Conservation (phyloP, 2,888 invertebrate species). For the Acleris literana region DNA sequence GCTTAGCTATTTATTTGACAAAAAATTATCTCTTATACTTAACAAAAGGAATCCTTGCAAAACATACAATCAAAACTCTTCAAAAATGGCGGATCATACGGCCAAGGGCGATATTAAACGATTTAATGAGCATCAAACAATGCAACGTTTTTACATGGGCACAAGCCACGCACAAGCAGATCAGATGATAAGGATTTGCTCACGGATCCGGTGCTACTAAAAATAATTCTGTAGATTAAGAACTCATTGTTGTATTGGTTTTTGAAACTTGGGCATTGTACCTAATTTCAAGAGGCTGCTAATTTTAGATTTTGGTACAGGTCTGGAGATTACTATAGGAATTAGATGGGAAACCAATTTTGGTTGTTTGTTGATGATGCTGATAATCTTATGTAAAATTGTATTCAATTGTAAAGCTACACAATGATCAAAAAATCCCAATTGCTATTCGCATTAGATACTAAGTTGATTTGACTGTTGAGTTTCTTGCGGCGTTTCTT, state of each 20-base stretch:
- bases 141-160: conserved; percentile 18
- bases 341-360: not conserved
- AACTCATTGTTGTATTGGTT: too few species aligned
- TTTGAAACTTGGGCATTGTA: too few species aligned
- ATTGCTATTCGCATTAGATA: too few species aligned
- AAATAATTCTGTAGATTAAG: too few species aligned
- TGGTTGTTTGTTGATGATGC: not conserved
- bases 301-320: not conserved
- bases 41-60: not conserved
- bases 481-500: too few species aligned
- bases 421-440: too few species aligned
- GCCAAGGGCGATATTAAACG: conserved; percentile 24
- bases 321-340: not conserved
- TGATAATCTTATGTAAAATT: not conserved
- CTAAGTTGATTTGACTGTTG: too few species aligned
- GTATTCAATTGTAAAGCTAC: too few species aligned
- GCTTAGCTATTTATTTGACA: not conserved
- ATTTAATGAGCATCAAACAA: conserved; percentile 25
- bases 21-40: not conserved
- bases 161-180: conserved; percentile 5
- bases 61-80: not conserved
- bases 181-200: conserved; percentile 16
- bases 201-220: not conserved
- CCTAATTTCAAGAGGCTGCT: too few species aligned
- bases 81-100: conserved; percentile 9